Evolutionary conservation across 2,888 invertebrate species (phyloP), one percentile per base, ranked within the genome.

Genomic region (Agrochola lota): DNA sequence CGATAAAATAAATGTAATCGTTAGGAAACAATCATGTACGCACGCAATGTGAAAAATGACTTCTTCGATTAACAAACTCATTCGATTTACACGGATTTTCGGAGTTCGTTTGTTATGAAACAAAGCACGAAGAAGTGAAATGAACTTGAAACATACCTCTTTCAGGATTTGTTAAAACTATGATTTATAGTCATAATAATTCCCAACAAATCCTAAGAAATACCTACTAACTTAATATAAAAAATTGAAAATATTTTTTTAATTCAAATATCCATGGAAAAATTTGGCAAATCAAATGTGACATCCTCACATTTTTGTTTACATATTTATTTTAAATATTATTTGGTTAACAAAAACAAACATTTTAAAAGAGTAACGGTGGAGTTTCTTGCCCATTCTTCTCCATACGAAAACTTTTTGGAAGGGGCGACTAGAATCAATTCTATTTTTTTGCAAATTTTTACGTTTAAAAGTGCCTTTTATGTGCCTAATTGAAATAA

Each of bases 1-100:
- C 46, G 84, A 88, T 88, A 82, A 78, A 69, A 83, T 82, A 66
- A 72, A 80, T 78, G 73, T 80, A 71, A 81, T 86, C 71, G 71
- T 85, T 81, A 85, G 76, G 83, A 83, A 88, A 88, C 84, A 86
- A 88, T 87, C 74, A 80, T 67, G 71, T 77, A 73, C 72, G 82
- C 87, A 86, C 78, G 82, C 71, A 78, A 85, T 77, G 74, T 79
- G 81, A 89, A 80, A 84, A 88, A 89, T 86, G 78, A 74, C 71
- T 74, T 80, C 72, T 78, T 70, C 80, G 74, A 72, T 87, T 79
- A 67, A 63, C 63, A 62, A 15, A n/a, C 2, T 30, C 30, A 30
- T 30, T 30, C 30, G 30, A 30, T 71, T 60, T 49, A 73, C 30
- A 73, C 15, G 68, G 15, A 62, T 70, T 71, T 66, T 69, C 4